Evolutionary conservation across 2,113 vertebrate species (phyloP).

Genomic region (Rhodinocichla rosea): DNA sequence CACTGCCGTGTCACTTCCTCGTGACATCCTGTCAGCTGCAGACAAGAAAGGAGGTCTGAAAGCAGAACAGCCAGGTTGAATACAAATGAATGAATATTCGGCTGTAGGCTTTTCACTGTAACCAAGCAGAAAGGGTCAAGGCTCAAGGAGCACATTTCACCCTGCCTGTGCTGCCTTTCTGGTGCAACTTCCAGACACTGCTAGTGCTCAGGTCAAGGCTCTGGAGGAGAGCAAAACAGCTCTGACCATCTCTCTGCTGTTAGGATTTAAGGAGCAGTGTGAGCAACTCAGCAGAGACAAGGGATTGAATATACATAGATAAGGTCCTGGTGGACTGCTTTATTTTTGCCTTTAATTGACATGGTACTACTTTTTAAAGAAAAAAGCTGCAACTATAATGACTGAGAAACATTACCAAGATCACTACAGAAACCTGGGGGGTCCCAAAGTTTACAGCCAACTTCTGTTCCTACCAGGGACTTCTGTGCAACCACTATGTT

Average conservation of each 20-base stretch:
- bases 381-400: neutral
- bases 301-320: neutral
- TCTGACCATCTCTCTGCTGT: neutral
- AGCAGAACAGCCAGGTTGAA: neutral
- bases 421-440: neutral
- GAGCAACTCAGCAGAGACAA: neutral
- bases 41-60: slow-evolving; percentile 15
- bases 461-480: neutral
- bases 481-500: neutral
- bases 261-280: neutral
- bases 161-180: neutral
- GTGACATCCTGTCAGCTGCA: slow-evolving; percentile 3
- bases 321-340: neutral
- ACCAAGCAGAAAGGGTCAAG: neutral
- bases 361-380: neutral
- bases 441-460: neutral
- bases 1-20: slow-evolving; percentile 8
- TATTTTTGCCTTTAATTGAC: neutral
- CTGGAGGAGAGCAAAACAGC: neutral
- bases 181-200: neutral
- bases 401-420: neutral
- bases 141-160: neutral
- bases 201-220: neutral
- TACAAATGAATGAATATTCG: slow-evolving; percentile 20
- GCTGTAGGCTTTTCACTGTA: neutral